Evolutionary conservation across 2,113 vertebrate genomes (phyloP), one percentile per base, ranked within the genome.

Genomic region (Pteruthius melanotis): DNA sequence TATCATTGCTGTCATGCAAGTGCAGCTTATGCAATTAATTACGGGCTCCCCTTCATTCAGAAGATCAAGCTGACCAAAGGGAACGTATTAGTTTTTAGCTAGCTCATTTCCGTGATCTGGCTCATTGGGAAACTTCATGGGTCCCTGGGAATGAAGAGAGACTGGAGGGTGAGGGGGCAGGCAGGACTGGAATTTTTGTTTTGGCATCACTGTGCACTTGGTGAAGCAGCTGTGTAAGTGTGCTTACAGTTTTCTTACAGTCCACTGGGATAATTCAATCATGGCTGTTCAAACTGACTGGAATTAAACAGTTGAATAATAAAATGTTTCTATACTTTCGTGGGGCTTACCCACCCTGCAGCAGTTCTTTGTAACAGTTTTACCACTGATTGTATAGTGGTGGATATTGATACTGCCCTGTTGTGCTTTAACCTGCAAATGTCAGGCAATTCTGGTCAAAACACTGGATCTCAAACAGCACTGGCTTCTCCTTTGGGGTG

Each of bases 81-180:
- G 44, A 77, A 52, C 24, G 37, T 4, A 2, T 42, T 20, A 6
- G 7, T 27, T 84, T 89, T 74, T 49, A 44, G 13, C 39, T 12
- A 21, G 4, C 28, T 78, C 6, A 20, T 30, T 82, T 82, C 7
- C 26, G 16, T 70, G 45, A 8, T 61, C 40, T 78, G 64, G 35
- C n/a, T 57, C n/a, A 15, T 26, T 53, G 70, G 22, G 19, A 68
- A 78, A 1, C 42, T n/a, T 1, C 0, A 1, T 24, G n/a, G 7
- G 24, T 65, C 37, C 24, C 50, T 87, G 63, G 37, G 59, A 13
- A 4, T 10, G 60, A 37, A 27, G 37, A 27, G n/a, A 77, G 54
- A 23, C 59, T 42, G 30, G 20, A 56, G 23, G 15, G 21, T 2
- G 9, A 24, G 3, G 14, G 12, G 7, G 15, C 31, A 47, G 14